Base-by-base conservation (phyloP, 2,113 vertebrate species). In the Hippotragus niger region DNA sequence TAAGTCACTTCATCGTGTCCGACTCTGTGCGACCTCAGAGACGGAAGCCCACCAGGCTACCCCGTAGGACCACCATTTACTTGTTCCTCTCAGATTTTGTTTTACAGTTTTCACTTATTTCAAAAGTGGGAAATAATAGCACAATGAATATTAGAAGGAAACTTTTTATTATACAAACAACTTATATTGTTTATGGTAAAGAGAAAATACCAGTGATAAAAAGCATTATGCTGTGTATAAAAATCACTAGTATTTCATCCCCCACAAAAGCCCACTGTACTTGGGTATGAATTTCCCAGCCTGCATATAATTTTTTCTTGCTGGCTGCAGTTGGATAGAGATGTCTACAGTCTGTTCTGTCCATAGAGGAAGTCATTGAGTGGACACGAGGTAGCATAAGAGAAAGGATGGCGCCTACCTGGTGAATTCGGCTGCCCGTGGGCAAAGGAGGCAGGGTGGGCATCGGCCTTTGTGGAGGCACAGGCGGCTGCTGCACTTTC, bases 381-480 rank as follows among this genome's bases (percentile, higher is more conserved):
- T 17, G 25, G 40, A 53, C 9, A 7, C 50, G 7, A 36, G 80
- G 25, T 11, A 13, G 89, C 88, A 7, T 27, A 23, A 45, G 29
- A 57, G 60, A 87, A 95, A 45, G 31, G 0, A 1, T 52, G 62
- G 21, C 62, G 98, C 98, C 8, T 99, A 99, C 99, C 91, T 96
- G 57, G 96, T 96, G 97, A 92, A 21, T 97, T 98, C 98, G 98
- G 64, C 85, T 97, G 3, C 83, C 98, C 5, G 71, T 45, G 4
- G 93, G 95, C 14, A 98, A 98, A 62, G 85, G 95, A 91, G 98
- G 97, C 94, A 95, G 55, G 27, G 0, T 98, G 16, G 19, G 92
- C 97, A 6, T 85, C 0, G 99, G 99, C 80, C 99, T 96, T 92
- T 99, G 99, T 0, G 99, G 99, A 0, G 99, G 99, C 57, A 99